Percentiles rank a stretch among this genome's conserved stretches.
phyloP scores from a whole-genome alignment of 2,113 vertebrate species.

The Ageneiosus marmoratus region DNA sequence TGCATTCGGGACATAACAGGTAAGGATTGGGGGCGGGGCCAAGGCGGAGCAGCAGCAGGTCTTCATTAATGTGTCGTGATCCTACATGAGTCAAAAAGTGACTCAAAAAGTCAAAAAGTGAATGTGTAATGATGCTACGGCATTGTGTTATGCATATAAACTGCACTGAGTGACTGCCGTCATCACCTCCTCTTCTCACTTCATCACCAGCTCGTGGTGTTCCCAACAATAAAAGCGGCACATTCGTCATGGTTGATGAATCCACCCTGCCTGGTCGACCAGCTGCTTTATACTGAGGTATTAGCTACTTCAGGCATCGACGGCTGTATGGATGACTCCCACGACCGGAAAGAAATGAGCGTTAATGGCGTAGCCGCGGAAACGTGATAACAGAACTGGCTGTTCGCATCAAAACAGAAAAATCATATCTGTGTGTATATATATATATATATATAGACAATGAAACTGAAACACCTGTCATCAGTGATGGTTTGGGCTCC shows the following conservation, averaged over 20 bases:
- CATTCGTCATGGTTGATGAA: not conserved
- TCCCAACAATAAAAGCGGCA: not conserved
- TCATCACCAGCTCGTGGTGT: slow-evolving; percentile 1
- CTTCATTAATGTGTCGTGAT: not conserved
- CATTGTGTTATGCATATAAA: slow-evolving; percentile 3
- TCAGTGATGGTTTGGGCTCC: no score
- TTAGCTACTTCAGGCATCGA: not conserved
- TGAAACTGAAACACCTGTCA: no score
- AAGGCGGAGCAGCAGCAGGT: not conserved
- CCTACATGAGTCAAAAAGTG: not conserved
- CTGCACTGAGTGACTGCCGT: not conserved
- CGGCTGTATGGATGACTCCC: not conserved
- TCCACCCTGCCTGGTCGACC: not conserved
- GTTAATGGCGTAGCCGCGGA: not conserved
- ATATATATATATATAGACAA: no score
- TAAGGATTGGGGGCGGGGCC: not conserved
- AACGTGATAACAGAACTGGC: not conserved
- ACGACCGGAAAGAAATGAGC: not conserved
- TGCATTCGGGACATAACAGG: not conserved
- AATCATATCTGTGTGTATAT: no score
- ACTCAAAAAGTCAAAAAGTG: no score
- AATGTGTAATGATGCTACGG: not conserved
- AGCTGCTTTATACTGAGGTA: slow-evolving; percentile 15
- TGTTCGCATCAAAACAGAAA: not conserved
- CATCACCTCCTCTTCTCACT: not conserved